Evolutionary conservation across 2,888 invertebrate genomes (phyloP), one percentile per base, ranked within the genome.

Genomic region (Megamerina dolium): DNA sequence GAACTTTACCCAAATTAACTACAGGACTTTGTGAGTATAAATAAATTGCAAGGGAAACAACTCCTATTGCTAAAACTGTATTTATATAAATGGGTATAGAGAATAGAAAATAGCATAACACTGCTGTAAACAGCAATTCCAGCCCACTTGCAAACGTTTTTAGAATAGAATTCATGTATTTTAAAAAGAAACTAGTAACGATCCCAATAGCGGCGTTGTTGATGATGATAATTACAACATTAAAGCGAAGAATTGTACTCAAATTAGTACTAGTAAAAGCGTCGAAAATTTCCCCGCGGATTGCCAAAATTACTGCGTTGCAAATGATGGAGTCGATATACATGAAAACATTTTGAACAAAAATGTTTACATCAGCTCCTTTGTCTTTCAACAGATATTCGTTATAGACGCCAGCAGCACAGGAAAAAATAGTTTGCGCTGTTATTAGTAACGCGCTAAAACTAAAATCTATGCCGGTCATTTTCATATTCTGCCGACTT

Each of bases 121-220:
- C 74, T 1, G 94, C 94, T 0, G 94, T 94, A 59, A 95, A 86
- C 41, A 93, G 76, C 23, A 95, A 72, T 65, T 95, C 95, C 56
- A 95, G 74, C 12, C 93, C 94, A 73, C 92, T 90, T 2, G 95
- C 95, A 72, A 94, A 95, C 0, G 92, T 93, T 74, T 96, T 95
- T 41, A 95, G 74, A 61, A 96, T 94, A 1, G 94, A 94, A 70
- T 95, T 95, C 58, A 95, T 77, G 58, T 86, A 88, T 68, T 90
- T 88, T 18, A 96, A 74, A 65, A 95, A 95, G 68, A 95, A 87
- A 70, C 91, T 91, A 0, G 94, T 94, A 1, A 91, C 87, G 56
- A 96, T 91, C 21, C 95, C 95, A 32, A 93, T 86, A 1, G 86
- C 80, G 0, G 93, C 88, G 72, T 90, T 93, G 62, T 95, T 95